Base-by-base conservation (phyloP, 1,140 invertebrate species). In the Drosophila gunungcola region DNA sequence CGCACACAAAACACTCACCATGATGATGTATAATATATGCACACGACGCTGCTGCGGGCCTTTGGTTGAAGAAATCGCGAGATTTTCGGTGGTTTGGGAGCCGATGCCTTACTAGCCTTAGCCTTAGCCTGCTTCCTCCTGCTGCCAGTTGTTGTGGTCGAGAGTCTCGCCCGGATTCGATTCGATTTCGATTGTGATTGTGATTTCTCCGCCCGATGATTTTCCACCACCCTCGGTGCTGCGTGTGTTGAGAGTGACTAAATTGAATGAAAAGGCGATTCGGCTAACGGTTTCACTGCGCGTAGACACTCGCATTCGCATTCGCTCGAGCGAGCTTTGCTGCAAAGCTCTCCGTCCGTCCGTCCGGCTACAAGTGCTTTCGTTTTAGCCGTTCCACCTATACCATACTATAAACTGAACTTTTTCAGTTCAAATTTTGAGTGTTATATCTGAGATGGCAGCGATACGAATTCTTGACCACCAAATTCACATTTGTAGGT, bases 281-380 rank as follows among this genome's bases (percentile, higher is more conserved):
- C 67, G 61, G 68, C 84, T 89, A 88, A 89, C 84, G 83, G 83
- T 89, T 88, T 89, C 57, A 42, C 49, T 69, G 79, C 85, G 84
- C 83, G 77, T 63, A 48, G 25, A 36, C 49, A 32, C 48, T 21
- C 16, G 16, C 16, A 21, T 21, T 21, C 16, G 16, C 16, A 42
- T 29, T 6, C 21, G 38, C 29, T 43, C 32, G 55, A 13, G 48
- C 53, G 46, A 86, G 82, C 82, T 85, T 76, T 86, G 42, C 29
- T 9, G 25, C 39, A 29, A 65, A 64, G 72, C 73, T 76, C 55
- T 74, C 29, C n/a, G 16, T 21, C 16, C 16, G 16, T 21, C 16
- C 16, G 16, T 21, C 16, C 16, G 41, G 1, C 12, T 10, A 7
- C 32, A 10, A 32, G 45, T 58, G 45, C 27, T 60, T 53, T 58